Conservation (phyloP, 1,140 invertebrate species). For the Aethina tumida region DNA sequence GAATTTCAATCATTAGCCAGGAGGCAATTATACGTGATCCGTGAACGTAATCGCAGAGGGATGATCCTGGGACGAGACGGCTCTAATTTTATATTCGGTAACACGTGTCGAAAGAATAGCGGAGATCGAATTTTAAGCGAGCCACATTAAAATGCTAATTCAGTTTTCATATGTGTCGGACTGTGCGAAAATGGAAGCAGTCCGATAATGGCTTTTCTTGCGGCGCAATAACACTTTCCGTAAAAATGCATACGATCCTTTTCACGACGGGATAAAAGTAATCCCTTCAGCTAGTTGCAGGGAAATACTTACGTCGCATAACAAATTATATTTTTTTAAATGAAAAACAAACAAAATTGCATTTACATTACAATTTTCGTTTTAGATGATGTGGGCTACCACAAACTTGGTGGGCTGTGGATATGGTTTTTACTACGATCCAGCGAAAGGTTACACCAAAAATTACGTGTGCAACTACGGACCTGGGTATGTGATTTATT, state of each 20-base stretch:
- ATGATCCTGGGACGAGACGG: no score
- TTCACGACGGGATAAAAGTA: neutral
- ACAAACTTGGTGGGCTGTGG: slow-evolving; percentile 72
- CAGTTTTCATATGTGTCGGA: no score
- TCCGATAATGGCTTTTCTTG: slow-evolving; percentile 1
- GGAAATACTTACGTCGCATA: no score
- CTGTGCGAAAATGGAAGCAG: no score
- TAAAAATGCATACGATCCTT: neutral
- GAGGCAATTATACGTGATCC: neutral
- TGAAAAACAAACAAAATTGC: no score
- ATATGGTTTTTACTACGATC: slow-evolving; percentile 67
- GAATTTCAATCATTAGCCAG: neutral
- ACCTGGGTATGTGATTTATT: slow-evolving; percentile 51
- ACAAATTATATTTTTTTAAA: no score
- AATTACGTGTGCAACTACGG: slow-evolving; percentile 82
- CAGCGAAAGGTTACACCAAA: slow-evolving; percentile 59
- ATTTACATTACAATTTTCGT: slow-evolving; percentile 26
- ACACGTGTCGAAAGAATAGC: no score
- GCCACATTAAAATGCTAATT: no score
- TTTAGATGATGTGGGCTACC: slow-evolving; percentile 68
- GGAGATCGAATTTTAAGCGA: no score
- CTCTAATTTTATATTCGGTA: no score
- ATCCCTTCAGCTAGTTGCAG: no score
- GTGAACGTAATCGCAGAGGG: neutral
- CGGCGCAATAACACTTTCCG: neutral